phyloP scores from a whole-genome alignment of 1,140 invertebrate species.

The Galleria mellonella region DNA sequence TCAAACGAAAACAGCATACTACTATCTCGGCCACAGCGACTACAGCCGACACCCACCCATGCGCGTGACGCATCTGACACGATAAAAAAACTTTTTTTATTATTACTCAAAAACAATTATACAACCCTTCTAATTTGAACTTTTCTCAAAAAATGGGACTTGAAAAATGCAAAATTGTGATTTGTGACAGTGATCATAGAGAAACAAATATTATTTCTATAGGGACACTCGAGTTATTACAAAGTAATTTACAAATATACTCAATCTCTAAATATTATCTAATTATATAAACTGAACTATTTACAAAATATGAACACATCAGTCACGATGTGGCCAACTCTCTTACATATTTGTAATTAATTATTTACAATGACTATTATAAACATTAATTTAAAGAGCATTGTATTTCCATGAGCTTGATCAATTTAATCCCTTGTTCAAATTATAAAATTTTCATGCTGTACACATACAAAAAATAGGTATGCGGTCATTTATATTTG shows the following conservation, averaged over 20 bases:
- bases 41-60: constrained; percentile 42
- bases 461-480: constrained; percentile 20
- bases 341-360: constrained; percentile 64
- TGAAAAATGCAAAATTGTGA: constrained; percentile 67
- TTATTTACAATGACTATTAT: constrained; percentile 74
- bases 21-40: constrained; percentile 19
- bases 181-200: constrained; percentile 71
- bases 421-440: constrained; percentile 64
- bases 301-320: constrained; percentile 70
- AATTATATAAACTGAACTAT: constrained; percentile 71
- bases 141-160: constrained; percentile 36
- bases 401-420: constrained; percentile 62
- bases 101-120: constrained; percentile 54
- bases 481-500: constrained; percentile 20
- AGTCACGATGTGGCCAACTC: constrained; percentile 43
- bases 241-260: constrained; percentile 73
- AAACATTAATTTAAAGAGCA: constrained; percentile 62
- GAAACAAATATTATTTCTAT: constrained; percentile 57
- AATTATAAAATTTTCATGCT: constrained; percentile 4
- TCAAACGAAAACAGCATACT: constrained; percentile 1
- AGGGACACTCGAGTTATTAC: constrained; percentile 66
- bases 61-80: constrained; percentile 44
- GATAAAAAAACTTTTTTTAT: constrained; percentile 43
- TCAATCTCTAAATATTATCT: constrained; percentile 68
- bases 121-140: constrained; percentile 55